These are phyloP conservation scores for Genyomyrus donnyi DNA, from an alignment of 2,113 vertebrate species.

Conservation along the genomic window DNA sequence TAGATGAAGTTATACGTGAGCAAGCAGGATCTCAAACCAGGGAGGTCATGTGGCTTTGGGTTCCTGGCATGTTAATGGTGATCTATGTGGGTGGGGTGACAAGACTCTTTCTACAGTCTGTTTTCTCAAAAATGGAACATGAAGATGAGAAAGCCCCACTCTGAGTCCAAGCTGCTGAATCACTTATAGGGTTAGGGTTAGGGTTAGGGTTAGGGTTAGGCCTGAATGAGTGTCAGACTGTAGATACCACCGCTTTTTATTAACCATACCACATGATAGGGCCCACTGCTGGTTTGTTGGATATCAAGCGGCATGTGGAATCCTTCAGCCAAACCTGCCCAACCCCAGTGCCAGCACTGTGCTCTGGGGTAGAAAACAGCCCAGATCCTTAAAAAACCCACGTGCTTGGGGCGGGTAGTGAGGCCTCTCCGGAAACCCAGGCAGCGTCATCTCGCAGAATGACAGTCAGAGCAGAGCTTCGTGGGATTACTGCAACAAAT, in stretches of 20 bases:
- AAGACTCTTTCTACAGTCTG: not conserved
- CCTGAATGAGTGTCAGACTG: not conserved
- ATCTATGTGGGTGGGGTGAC: not conserved
- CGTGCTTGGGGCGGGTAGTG: not conserved
- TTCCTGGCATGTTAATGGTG: not conserved
- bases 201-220: no score
- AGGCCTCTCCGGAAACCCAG: not conserved
- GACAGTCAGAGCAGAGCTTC: conserved; percentile 27
- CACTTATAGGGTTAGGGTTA: not conserved
- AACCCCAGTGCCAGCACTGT: not conserved
- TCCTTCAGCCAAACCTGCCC: not conserved
- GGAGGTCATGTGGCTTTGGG: not conserved
- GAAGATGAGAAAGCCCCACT: not conserved
- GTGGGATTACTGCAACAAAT: conserved; percentile 30
- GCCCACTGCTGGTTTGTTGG: not conserved
- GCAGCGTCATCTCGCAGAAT: conserved; percentile 9
- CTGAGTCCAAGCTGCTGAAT: not conserved
- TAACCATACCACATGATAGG: not conserved
- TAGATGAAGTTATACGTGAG: not conserved
- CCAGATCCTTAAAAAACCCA: conserved; percentile 9
- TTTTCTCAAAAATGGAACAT: not conserved
- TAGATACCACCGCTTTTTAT: not conserved
- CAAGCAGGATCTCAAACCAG: not conserved
- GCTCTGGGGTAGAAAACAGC: not conserved
- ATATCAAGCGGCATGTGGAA: not conserved